Conservation (phyloP, 1,140 invertebrate genomes). For the Brachystomella parvula region DNA sequence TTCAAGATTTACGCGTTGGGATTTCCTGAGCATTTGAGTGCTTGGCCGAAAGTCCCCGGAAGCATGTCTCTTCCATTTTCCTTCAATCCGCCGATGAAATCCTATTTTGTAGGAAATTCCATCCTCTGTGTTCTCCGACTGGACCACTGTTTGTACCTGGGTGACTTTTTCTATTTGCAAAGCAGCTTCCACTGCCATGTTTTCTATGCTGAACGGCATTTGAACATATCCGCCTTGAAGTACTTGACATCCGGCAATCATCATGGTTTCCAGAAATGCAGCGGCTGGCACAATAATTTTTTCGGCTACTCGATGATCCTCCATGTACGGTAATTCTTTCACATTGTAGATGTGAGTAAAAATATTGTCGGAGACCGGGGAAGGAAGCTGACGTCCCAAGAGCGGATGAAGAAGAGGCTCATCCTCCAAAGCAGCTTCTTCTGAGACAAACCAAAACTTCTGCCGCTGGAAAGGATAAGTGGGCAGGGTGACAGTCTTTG, state of each 20-base stretch:
- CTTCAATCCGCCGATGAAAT: not conserved
- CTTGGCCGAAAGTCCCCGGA: conserved; percentile 1
- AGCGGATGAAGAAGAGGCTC: conserved; percentile 1
- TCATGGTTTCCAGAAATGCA: not conserved
- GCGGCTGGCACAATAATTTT: conserved; percentile 23
- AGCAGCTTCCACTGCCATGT: conserved; percentile 23
- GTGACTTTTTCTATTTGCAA: conserved; percentile 9
- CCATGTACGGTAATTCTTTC: conserved; percentile 22
- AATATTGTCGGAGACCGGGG: not conserved
- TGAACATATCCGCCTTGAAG: not conserved
- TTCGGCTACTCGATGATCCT: conserved; percentile 21
- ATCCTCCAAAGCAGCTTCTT: not conserved
- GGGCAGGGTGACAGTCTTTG: not conserved
- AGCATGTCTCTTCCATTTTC: conserved; percentile 24
- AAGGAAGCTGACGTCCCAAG: not conserved
- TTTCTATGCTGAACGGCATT: conserved; percentile 16
- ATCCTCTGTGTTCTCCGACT: not conserved
- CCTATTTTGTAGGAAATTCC: not conserved
- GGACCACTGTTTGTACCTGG: conserved; percentile 14
- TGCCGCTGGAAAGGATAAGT: conserved; percentile 16
- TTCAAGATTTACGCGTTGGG: not conserved
- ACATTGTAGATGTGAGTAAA: not conserved
- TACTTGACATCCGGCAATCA: conserved; percentile 10
- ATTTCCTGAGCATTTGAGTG: not conserved
- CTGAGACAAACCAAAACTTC: not conserved